These are phyloP conservation scores for Clanis bilineata DNA, from an alignment of 2,888 invertebrate species.

Conservation along the genomic window DNA sequence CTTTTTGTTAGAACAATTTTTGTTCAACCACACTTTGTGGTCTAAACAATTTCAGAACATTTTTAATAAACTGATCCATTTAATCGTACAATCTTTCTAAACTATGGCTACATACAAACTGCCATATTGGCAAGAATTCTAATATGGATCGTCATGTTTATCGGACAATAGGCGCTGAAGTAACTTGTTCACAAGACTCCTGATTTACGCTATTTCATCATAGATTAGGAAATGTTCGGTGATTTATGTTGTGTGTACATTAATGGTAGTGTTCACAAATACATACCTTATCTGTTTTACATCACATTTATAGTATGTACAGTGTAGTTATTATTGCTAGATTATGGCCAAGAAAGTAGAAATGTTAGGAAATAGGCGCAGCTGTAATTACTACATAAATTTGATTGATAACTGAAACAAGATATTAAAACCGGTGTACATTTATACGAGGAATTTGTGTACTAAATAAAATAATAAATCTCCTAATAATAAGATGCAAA, in stretches of 20 bases:
- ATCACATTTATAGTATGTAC: background rate
- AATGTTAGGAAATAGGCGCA: background rate
- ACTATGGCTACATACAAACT: background rate
- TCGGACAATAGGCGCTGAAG: conserved; percentile 38
- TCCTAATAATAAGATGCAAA: background rate
- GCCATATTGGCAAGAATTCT: background rate
- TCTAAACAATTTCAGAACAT: background rate
- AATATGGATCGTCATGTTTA: background rate
- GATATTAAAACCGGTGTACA: background rate
- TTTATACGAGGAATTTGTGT: background rate
- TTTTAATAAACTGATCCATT: background rate
- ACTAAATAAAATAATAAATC: background rate
- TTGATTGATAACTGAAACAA: conserved; percentile 7
- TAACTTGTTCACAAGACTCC: conserved; percentile 35
- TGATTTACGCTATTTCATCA: conserved; percentile 22
- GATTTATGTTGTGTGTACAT: background rate
- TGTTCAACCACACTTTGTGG: background rate
- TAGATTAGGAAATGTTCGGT: background rate
- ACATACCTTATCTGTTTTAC: background rate
- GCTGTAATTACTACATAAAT: background rate
- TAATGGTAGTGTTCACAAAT: conserved; percentile 1
- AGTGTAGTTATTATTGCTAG: background rate
- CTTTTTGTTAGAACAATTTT: background rate
- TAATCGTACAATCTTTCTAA: too few relatives aligned
- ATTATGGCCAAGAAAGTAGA: background rate